These are phyloP conservation scores for Cyclargus thomasi DNA, from an alignment of 1,140 invertebrate genomes.

Conservation along the genomic window DNA sequence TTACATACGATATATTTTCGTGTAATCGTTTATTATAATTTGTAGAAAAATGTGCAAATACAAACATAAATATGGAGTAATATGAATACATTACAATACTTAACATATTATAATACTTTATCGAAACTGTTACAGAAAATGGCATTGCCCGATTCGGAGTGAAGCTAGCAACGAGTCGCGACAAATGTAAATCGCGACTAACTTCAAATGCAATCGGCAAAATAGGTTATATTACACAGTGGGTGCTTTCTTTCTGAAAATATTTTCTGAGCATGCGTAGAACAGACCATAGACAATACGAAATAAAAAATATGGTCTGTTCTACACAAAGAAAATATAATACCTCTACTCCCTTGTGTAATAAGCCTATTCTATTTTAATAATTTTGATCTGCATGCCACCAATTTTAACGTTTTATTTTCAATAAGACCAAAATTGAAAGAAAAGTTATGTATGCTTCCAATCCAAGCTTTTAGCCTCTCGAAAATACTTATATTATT, in stretches of 20 bases:
- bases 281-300: too few species aligned
- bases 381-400: too few species aligned
- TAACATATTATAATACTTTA: conserved; percentile 28
- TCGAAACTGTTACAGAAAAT: conserved; percentile 23
- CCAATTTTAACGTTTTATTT: too few species aligned
- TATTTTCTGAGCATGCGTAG: too few species aligned
- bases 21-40: conserved; percentile 63
- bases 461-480: neutral
- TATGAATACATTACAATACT: conserved; percentile 52
- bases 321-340: too few species aligned
- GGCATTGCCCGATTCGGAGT: neutral
- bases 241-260: too few species aligned
- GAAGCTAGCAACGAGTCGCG: neutral
- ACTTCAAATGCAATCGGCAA: neutral
- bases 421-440: too few species aligned
- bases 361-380: too few species aligned
- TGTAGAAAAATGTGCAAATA: conserved; percentile 67
- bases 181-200: neutral
- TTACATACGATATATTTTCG: conserved; percentile 45
- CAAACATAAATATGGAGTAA: conserved; percentile 61
- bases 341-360: too few species aligned
- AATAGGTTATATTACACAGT: neutral
- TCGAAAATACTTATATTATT: neutral
- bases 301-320: too few species aligned
- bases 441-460: too few species aligned